Conservation (phyloP, 2,113 vertebrate species). For the Tragelaphus strepsiceros region DNA sequence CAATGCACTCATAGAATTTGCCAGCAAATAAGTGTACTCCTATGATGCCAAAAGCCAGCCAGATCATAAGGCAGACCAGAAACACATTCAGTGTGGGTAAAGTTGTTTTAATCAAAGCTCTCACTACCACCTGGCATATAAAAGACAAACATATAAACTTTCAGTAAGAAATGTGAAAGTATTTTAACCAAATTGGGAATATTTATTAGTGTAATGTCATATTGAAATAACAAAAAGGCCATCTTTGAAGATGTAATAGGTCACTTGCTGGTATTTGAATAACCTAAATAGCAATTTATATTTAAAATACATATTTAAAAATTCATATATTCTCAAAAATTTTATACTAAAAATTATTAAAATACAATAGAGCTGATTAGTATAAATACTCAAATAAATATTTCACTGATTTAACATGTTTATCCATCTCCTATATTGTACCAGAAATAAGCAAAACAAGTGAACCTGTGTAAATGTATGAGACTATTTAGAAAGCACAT, state of each 20-base stretch:
- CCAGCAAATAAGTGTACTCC: constrained; percentile 91
- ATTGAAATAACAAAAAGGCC: not conserved
- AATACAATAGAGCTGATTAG: not conserved
- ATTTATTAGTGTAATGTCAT: not conserved
- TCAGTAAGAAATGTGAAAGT: not conserved
- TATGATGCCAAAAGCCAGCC: constrained; percentile 92
- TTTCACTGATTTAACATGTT: not conserved
- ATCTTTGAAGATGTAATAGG: not conserved
- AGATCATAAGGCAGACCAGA: constrained; percentile 90
- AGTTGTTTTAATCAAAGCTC: constrained; percentile 88
- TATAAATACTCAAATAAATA: not conserved
- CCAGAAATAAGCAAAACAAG: not conserved
- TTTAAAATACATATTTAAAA: not conserved
- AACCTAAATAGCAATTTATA: not conserved
- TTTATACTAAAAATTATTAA: not conserved
- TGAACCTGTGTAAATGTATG: not conserved
- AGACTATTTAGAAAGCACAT: not conserved
- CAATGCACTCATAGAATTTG: constrained; percentile 82
- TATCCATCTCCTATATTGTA: not conserved
- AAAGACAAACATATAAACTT: not conserved
- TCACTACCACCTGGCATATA: constrained; percentile 87
- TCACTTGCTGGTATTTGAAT: not conserved
- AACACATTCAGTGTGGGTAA: constrained; percentile 88
- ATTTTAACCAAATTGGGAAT: constrained; percentile 3
- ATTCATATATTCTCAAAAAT: not conserved